Evolutionary conservation across 2,888 invertebrate genomes (phyloP).

Genomic region (Orchesella flavescens): DNA sequence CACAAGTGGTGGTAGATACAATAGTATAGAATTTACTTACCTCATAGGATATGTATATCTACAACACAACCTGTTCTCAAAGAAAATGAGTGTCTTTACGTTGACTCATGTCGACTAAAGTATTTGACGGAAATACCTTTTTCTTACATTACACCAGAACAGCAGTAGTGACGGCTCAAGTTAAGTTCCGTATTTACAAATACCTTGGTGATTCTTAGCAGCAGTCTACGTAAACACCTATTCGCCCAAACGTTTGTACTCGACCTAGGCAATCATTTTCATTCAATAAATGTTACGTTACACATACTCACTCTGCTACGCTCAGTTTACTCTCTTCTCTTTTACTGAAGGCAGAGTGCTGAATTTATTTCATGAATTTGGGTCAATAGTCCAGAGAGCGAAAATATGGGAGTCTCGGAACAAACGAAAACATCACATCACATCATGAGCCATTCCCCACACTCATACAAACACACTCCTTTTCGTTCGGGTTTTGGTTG

Average conservation of each 20-base stretch:
- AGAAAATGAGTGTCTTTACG: too few species aligned
- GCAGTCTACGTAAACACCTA: too few species aligned
- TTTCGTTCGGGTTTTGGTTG: conserved; percentile 2
- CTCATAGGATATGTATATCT: too few species aligned
- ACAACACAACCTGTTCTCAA: too few species aligned
- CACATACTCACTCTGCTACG: background rate
- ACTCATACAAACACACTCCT: conserved; percentile 5
- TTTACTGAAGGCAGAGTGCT: background rate
- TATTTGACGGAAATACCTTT: conserved; percentile 3
- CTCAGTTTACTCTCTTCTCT: background rate
- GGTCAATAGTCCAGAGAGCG: conserved; percentile 64
- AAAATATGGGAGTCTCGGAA: conserved; percentile 19
- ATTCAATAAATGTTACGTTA: conserved; percentile 23
- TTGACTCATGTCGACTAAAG: background rate
- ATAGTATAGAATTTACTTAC: too few species aligned
- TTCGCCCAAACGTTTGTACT: background rate
- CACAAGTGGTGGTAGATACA: background rate
- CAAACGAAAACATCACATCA: too few species aligned
- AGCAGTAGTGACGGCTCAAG: background rate
- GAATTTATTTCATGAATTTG: conserved; percentile 23
- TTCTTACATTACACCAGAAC: background rate
- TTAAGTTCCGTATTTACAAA: conserved; percentile 27
- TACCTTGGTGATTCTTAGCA: background rate
- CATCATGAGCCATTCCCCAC: background rate
- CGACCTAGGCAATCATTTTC: conserved; percentile 41